These are phyloP conservation scores for Nymphalis io DNA, from an alignment of 1,140 invertebrate genomes.

Conservation along the genomic window DNA sequence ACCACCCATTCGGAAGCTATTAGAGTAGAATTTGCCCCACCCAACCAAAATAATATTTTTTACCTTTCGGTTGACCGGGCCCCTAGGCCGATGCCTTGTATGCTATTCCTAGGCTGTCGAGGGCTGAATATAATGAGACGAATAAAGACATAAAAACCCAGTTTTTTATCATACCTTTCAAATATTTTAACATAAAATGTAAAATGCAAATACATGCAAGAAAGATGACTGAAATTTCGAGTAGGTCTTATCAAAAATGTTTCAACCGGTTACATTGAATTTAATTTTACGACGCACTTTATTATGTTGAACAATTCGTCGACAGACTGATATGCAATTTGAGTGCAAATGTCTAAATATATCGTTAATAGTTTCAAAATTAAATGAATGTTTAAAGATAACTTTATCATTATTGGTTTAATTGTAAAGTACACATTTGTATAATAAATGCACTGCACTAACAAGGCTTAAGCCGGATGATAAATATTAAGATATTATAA, in stretches of 20 bases:
- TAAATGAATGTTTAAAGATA: neutral
- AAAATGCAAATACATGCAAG: neutral
- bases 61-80: too few species aligned
- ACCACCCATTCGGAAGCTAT: too few species aligned
- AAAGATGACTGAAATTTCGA: conserved; percentile 4
- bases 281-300: conserved; percentile 36
- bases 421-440: neutral
- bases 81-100: too few species aligned
- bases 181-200: too few species aligned
- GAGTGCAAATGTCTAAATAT: conserved; percentile 30
- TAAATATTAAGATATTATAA: too few species aligned
- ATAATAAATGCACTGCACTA: neutral
- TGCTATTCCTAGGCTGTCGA: too few species aligned
- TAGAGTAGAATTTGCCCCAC: too few species aligned
- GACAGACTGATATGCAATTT: conserved; percentile 20
- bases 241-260: conserved; percentile 15
- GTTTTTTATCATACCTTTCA: too few species aligned
- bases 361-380: neutral
- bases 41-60: too few species aligned
- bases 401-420: conserved; percentile 1
- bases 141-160: too few species aligned
- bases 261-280: conserved; percentile 34
- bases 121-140: too few species aligned
- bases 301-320: conserved; percentile 24
- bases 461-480: neutral